Base-by-base conservation (phyloP, 2,888 invertebrate species). In the Ditylenchus weischeri region DNA sequence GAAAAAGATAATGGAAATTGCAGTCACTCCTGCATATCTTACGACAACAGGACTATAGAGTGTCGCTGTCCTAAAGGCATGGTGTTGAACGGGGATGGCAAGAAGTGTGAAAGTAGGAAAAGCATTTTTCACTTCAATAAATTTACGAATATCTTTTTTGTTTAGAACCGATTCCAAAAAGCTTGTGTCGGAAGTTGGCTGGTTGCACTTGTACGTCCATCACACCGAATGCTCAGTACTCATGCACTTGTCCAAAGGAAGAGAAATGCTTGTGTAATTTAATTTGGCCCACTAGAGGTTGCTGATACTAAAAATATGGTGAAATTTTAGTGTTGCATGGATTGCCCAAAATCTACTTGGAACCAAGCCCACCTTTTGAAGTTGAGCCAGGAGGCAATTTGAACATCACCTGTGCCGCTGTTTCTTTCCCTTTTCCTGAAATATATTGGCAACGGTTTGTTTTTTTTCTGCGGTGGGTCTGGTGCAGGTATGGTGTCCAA, bases 21-120 rank as follows among this genome's bases (percentile, higher is more conserved):
- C 68, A 77, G 77, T 29, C 80, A 82, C 58, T 75, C 78, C 15
- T 81, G 81, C 69, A 64, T 78, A 38, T 80, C 80, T 10, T 73
- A 72, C 57, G 77, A 79, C 62, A 76, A 81, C 51, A 70, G 71
- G 43, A 75, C 74, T 21, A 73, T 80, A 43, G 82, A 81, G 60
- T 82, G 81, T 70, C 75, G 75, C 64, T 82, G 81, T 63, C 81
- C 81, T 18, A 66, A 76, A 35, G 81, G 81, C 68, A 75, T 79
- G 75, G 77, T 76, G 4, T 70, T 81, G 21, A 78, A 81, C 59
- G 66, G 65, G 1, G 78, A 79, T 69, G 68, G 72, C 65, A 78
- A 78, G 69, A 79, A 77, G 35, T 81, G 81, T 66, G 79, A 76
- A 54, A 82, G 79, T 79, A 48, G 68, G 77, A 65, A 1, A 47